A percentile compares a stretch with the other conserved stretches of the same genome.
Evolutionary conservation across 2,113 vertebrate genomes (phyloP).

Genomic region (Pontoporia blainvillei): DNA sequence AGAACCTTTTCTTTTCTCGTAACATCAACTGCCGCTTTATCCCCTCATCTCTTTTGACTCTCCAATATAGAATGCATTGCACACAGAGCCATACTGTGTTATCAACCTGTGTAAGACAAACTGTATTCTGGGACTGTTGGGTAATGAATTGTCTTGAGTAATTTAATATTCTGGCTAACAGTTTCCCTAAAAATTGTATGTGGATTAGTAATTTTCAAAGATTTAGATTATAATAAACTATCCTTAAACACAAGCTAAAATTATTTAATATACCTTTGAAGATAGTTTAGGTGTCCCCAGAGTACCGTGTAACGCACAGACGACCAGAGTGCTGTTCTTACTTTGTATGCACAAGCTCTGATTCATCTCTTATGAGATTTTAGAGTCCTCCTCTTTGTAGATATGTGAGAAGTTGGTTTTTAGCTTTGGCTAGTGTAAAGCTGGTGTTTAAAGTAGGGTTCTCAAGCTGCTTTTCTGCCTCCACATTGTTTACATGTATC

Average conservation of each 20-base stretch:
- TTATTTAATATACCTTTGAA: not conserved
- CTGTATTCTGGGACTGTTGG: not conserved
- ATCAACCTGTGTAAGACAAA: fast-evolving
- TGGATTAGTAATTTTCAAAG: not conserved
- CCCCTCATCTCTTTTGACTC: not conserved
- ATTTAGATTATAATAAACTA: not conserved
- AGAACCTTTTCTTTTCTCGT: not conserved
- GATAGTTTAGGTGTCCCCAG: not conserved
- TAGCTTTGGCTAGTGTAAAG: not conserved
- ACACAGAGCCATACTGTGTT: fast-evolving
- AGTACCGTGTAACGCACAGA: not conserved
- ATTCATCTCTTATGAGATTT: not conserved
- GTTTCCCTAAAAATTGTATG: not conserved
- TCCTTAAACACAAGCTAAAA: too few species aligned
- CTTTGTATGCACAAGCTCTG: not conserved
- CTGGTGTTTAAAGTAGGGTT: not conserved
- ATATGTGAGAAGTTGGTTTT: fast-evolving
- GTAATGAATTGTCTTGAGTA: not conserved
- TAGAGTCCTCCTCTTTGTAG: not conserved
- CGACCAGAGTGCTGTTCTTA: not conserved
- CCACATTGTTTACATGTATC: too few species aligned
- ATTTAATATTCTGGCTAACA: not conserved
- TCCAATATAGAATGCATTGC: not conserved
- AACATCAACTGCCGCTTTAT: not conserved
- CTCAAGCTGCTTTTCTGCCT: not conserved